Percentiles rank a stretch among this genome's conserved stretches.
Evolutionary conservation across 2,797 vertebrate species (phyloP).

Genomic region (Pampus argenteus): DNA sequence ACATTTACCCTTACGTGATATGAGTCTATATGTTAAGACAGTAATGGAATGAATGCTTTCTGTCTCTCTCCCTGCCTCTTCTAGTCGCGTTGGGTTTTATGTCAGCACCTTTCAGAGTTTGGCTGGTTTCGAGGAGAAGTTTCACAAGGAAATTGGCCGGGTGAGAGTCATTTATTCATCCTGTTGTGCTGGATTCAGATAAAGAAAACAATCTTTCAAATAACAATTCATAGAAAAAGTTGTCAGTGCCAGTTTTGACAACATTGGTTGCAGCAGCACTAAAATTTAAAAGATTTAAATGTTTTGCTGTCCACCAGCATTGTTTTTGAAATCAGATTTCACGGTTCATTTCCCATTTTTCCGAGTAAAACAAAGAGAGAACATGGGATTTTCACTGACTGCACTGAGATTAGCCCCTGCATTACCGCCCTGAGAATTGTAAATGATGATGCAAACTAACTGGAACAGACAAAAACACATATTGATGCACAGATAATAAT

Average conservation of each 20-base stretch:
- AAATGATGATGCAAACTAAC: slow-evolving; percentile 1
- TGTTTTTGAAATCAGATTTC: background rate
- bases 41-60: slow-evolving; percentile 26
- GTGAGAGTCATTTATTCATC: slow-evolving; percentile 78
- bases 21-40: slow-evolving; percentile 21
- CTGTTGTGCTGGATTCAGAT: slow-evolving; percentile 8
- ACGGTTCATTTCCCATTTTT: background rate
- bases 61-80: slow-evolving; percentile 32
- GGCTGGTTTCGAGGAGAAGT: slow-evolving; percentile 97
- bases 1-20: slow-evolving; percentile 12
- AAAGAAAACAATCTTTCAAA: slow-evolving; percentile 27
- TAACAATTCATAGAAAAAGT: slow-evolving; percentile 25
- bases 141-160: slow-evolving; percentile 98
- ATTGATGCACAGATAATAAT: background rate
- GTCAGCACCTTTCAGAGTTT: slow-evolving; percentile 99
- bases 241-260: background rate
- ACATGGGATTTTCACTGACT: slow-evolving; percentile 20
- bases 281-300: background rate
- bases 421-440: background rate
- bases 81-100: slow-evolving; percentile 98
- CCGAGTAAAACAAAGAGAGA: slow-evolving; percentile 10
- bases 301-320: background rate
- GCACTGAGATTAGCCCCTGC: slow-evolving; percentile 13
- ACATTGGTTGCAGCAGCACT: background rate
- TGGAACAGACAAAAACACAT: background rate